Evolutionary conservation across 2,797 vertebrate species (phyloP), one percentile per base, ranked within the genome.

Genomic region (Hirundo rustica): DNA sequence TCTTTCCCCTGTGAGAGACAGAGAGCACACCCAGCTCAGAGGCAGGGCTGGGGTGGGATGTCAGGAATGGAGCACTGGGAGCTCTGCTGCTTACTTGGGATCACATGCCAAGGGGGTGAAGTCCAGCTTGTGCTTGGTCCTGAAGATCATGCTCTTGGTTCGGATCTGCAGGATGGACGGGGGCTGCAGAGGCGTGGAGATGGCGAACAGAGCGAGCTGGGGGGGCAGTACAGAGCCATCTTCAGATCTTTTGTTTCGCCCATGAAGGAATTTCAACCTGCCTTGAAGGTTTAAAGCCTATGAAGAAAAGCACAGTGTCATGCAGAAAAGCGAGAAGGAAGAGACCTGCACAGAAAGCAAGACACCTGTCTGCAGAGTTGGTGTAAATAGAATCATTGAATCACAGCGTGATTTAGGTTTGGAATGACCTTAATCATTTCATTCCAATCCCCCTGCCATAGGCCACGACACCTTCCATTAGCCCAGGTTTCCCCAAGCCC

Each of bases 111-210:
- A 3, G 10, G 97, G 98, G 26, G 97, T 97, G 75, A 98, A 98
- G 93, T 98, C 98, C 89, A 98, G 96, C 47, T 96, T 96, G 96
- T 98, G 98, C 96, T 98, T 98, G 0, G 97, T 97, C 83, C 98
- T 97, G 92, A 98, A 98, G 89, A 98, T 96, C 80, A 97, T 80
- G 58, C 94, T 97, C 96, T 96, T 97, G 17, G 96, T 97, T 71
- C 84, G 92, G 83, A 98, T 92, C 95, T 97, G 97, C 93, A 97
- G 95, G 80, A 98, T 95, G 20, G 97, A 92, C 0, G 92, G 96
- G 5, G 96, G 88, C 91, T 97, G 97, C 65, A 98, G 40, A 5
- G 97, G 97, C 0, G 96, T 97, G 79, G 97, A 97, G 64, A 98
- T 95, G 70, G 96, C 96, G 0, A 98, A 98, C 74, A 98, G 96